Conservation (phyloP, 2,797 vertebrate genomes). For the Sebastiscus tertius region DNA sequence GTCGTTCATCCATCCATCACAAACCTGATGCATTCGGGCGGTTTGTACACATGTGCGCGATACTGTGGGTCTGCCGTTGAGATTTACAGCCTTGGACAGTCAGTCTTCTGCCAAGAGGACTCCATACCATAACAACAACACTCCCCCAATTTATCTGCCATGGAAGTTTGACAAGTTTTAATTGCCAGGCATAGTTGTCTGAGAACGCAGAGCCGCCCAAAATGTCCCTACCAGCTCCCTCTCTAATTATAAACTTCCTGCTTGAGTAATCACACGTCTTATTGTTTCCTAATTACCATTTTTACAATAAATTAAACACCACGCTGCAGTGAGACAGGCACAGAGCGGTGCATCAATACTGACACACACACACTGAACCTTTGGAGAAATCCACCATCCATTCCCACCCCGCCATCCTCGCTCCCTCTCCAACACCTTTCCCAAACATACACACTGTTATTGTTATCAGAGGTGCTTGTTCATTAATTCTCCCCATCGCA, state of each 20-base stretch:
- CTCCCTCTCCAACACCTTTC: conserved; percentile 45
- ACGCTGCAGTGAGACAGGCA: conserved; percentile 74
- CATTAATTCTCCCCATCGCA: conserved; percentile 70
- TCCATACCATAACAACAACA: conserved; percentile 69
- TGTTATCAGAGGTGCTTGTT: conserved; percentile 68
- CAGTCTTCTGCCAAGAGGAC: conserved; percentile 62
- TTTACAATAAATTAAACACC: conserved; percentile 88
- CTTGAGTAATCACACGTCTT: conserved; percentile 86
- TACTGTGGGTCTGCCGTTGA: background rate
- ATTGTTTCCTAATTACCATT: conserved; percentile 88
- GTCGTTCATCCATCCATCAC: conserved; percentile 22
- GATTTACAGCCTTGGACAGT: conserved; percentile 56
- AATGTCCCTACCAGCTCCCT: conserved; percentile 82
- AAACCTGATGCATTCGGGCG: conserved; percentile 16
- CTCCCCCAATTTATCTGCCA: conserved; percentile 78
- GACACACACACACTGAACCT: conserved; percentile 63
- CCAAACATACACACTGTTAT: conserved; percentile 61
- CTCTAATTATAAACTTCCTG: conserved; percentile 88
- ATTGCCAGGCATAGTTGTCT: conserved; percentile 77
- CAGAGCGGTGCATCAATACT: conserved; percentile 77
- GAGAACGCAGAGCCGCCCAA: conserved; percentile 73
- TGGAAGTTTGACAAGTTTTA: conserved; percentile 84
- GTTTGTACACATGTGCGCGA: conserved; percentile 14
- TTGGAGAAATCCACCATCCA: conserved; percentile 52
- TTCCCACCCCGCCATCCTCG: conserved; percentile 12